Conservation (phyloP, 2,797 vertebrate species). For the Epinephelus coioides region DNA sequence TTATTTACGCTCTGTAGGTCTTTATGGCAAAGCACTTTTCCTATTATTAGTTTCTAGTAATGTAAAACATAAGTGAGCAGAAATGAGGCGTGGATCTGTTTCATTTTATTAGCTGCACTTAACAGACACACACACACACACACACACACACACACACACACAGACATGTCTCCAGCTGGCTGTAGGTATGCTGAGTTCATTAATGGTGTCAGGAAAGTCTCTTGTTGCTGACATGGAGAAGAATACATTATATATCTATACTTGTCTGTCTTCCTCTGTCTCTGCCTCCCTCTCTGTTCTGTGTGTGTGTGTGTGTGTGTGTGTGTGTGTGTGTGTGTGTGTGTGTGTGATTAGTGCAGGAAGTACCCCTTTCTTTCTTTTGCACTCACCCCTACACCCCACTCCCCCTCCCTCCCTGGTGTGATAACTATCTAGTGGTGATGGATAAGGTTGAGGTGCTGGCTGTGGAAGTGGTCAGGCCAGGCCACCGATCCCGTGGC, state of each 20-base stretch:
- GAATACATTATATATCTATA: slow-evolving; percentile 73
- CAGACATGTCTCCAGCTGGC: slow-evolving; percentile 85
- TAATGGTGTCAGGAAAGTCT: slow-evolving; percentile 81
- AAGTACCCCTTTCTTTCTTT: slow-evolving; percentile 57
- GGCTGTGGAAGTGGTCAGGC: slow-evolving; percentile 87
- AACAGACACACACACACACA: slow-evolving; percentile 68
- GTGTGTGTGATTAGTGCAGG: slow-evolving; percentile 62
- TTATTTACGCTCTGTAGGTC: slow-evolving; percentile 94
- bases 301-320: slow-evolving; percentile 34
- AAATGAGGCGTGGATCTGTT: slow-evolving; percentile 94
- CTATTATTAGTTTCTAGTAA: slow-evolving; percentile 97
- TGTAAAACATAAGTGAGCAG: slow-evolving; percentile 97
- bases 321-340: slow-evolving; percentile 21
- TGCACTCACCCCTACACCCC: slow-evolving; percentile 44
- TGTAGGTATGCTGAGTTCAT: slow-evolving; percentile 90
- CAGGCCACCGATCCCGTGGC: slow-evolving; percentile 85
- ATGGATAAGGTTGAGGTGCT: slow-evolving; percentile 89
- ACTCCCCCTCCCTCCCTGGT: slow-evolving; percentile 63
- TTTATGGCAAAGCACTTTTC: slow-evolving; percentile 93
- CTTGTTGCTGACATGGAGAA: slow-evolving; percentile 75
- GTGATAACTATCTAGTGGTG: slow-evolving; percentile 88
- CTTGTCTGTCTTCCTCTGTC: slow-evolving; percentile 47
- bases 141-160: slow-evolving; percentile 76
- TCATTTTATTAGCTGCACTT: slow-evolving; percentile 93
- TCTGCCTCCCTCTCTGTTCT: slow-evolving; percentile 38